Evolutionary conservation across 23 tunicate species (phyloP), one percentile per base, ranked within the genome.

Genomic region (Ascidia mentula): DNA sequence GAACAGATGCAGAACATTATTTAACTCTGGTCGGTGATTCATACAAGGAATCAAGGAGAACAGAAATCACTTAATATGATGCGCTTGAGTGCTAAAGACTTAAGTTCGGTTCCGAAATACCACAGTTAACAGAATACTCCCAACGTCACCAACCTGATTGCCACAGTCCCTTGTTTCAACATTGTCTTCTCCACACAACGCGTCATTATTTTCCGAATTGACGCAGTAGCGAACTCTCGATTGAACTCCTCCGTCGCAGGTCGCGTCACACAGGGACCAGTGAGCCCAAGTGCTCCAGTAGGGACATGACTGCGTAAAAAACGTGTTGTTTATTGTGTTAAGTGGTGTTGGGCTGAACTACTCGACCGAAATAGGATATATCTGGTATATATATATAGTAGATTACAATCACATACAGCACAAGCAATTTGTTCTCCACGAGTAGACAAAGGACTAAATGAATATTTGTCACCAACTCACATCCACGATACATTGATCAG

Each of bases 171-270:
- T 37, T 32, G 33, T 9, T 36, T 18, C 75, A 40, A 33, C 39
- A 31, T 18, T 40, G 2, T 26, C 46, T 60, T 89, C 98, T 31
- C 0, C 77, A 79, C 96, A 90, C 18, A 90, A 96, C 1, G 31
- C n/a, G 15, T 42, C 82, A 18, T 96, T 96, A 24, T 60, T 40
- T 32, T 6, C 31, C 1, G 93, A 75, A 20, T 83, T 69, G 28
- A 90, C 34, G 70, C 98, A 92, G 0, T 6, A 32, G 6, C 98
- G 87, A 28, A 26, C 20, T 37, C 89, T 61, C 6, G 40, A 18
- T n/a, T 81, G 81, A 30, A 45, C 34, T 12, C 94, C 94, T 2
- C 46, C 69, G 26, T 85, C 93, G 40, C 98, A 92, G 7, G 94
- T 69, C 2, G 80, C 75, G 26, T 82, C 69, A 59, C 98, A 92